Evolutionary conservation across 2,888 invertebrate genomes (phyloP), one percentile per base, ranked within the genome.

Genomic region (Apodemia mormo): DNA sequence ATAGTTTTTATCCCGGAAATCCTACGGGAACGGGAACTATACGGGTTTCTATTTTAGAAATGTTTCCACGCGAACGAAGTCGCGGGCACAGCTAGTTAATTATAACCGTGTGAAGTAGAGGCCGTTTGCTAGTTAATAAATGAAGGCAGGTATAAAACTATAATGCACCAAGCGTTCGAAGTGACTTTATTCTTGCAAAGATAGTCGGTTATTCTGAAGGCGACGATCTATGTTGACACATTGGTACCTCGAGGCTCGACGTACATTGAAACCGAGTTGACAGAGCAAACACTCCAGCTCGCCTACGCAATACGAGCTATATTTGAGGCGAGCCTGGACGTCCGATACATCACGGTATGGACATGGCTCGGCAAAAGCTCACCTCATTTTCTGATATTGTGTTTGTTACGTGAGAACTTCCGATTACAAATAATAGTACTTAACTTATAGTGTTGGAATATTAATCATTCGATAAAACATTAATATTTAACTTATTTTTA

Each of bases 371-470:
- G 83, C 82, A 84, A 82, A 80, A 80, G 81, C 79, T 80, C 79
- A 79, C 81, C 81, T 84, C 83, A 83, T 85, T 85, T 86, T 84
- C 81, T 78, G 80, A 82, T 84, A 83, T 82, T 82, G 81, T 84
- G 77, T 75, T 33, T 64, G 61, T 64, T 64, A 79, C 76, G 76
- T 78, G 81, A 80, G 77, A 74, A 73, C 68, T 71, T 70, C 68
- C 75, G 69, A 75, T 71, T 74, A 74, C 78, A 77, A 77, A 77
- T 77, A 71, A 76, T 74, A 74, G 72, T 74, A 70, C 70, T 64
- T 45, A 52, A 65, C 65, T 68, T 45, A 37, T 70, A 72, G 73
- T 71, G 70, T 30, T 69, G 67, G 8, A 54, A 12, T 12, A 49
- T 65, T 40, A 12, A 33, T 30, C 29, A 61, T 5, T 61, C 61